Percentiles rank a stretch among this genome's conserved stretches.
Evolutionary conservation across 2,888 invertebrate genomes (phyloP).

Genomic region (Tipula confusa): DNA sequence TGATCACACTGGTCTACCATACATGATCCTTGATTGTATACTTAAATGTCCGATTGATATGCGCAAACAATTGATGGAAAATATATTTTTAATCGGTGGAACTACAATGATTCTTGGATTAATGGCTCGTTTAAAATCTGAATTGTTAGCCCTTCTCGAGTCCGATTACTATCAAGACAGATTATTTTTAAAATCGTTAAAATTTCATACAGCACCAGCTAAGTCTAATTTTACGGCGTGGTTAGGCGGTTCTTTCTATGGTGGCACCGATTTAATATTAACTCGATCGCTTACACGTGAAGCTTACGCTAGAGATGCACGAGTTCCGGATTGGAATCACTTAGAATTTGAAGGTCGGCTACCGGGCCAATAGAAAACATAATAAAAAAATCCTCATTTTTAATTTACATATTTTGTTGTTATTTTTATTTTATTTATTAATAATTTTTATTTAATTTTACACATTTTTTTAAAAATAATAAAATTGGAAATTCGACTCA

Average conservation of each 20-base stretch:
- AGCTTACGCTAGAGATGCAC: conserved; percentile 61
- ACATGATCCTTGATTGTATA: conserved; percentile 79
- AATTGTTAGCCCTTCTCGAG: conserved; percentile 64
- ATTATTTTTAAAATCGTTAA: conserved; percentile 62
- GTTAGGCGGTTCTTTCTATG: conserved; percentile 80
- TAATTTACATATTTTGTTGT: neutral
- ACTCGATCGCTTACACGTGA: conserved; percentile 71
- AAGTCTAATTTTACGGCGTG: conserved; percentile 80
- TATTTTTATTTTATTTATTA: conserved; percentile 27
- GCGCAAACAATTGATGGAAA: conserved; percentile 70
- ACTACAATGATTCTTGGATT: conserved; percentile 80
- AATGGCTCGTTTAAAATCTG: conserved; percentile 69
- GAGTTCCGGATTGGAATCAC: conserved; percentile 79
- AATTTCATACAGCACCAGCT: conserved; percentile 75
- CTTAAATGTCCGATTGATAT: conserved; percentile 78
- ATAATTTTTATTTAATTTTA: conserved; percentile 21
- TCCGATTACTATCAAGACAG: conserved; percentile 59
- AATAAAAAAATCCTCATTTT: neutral
- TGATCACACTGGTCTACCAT: conserved; percentile 75
- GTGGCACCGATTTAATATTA: conserved; percentile 67
- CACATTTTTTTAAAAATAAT: neutral
- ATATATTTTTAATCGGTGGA: conserved; percentile 84
- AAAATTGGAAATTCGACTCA: neutral
- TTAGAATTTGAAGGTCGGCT: conserved; percentile 48
- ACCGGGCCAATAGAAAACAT: conserved; percentile 33